phyloP scores from a whole-genome alignment of 2,888 invertebrate species.

The Hirtodrosophila alboralis region DNA sequence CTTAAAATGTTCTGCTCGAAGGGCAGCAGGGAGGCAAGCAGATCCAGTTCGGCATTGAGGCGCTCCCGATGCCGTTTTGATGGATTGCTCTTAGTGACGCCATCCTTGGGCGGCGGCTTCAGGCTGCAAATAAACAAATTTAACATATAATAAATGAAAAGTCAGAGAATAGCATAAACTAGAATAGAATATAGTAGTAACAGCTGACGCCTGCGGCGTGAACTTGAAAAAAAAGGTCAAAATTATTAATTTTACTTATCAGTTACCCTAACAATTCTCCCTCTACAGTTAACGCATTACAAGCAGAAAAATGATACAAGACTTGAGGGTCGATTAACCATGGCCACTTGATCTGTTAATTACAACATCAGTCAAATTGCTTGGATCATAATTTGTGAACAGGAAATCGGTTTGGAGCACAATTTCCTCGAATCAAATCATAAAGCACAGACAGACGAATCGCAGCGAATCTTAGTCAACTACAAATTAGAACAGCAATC shows the following conservation, averaged over 20 bases:
- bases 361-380: slow-evolving; percentile 48
- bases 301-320: slow-evolving; percentile 1
- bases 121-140: slow-evolving; percentile 87
- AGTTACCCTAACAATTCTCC: slow-evolving; percentile 54
- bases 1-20: slow-evolving; percentile 99
- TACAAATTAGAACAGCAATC: slow-evolving; percentile 62
- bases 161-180: slow-evolving; percentile 21
- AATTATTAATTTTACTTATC: slow-evolving; percentile 81
- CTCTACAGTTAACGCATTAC: slow-evolving; percentile 6
- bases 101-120: slow-evolving; percentile 97
- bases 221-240: slow-evolving; percentile 62
- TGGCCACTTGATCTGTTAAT: slow-evolving; percentile 84
- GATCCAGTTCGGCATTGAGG: slow-evolving; percentile 98
- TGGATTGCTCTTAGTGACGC: slow-evolving; percentile 98
- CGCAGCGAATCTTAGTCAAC: slow-evolving; percentile 22
- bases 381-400: slow-evolving; percentile 5
- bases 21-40: slow-evolving; percentile 95
- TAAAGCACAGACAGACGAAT: slow-evolving; percentile 45
- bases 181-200: too few relatives aligned
- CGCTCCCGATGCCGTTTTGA: slow-evolving; percentile 99
- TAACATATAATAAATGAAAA: slow-evolving; percentile 59
- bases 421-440: slow-evolving; percentile 74
- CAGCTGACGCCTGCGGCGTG: slow-evolving; percentile 53
- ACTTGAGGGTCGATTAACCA: slow-evolving; percentile 81
- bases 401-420: slow-evolving; percentile 12